Evolutionary conservation across 1,140 invertebrate species (phyloP), one percentile per base, ranked within the genome.

Genomic region (Kradibia gibbosae): DNA sequence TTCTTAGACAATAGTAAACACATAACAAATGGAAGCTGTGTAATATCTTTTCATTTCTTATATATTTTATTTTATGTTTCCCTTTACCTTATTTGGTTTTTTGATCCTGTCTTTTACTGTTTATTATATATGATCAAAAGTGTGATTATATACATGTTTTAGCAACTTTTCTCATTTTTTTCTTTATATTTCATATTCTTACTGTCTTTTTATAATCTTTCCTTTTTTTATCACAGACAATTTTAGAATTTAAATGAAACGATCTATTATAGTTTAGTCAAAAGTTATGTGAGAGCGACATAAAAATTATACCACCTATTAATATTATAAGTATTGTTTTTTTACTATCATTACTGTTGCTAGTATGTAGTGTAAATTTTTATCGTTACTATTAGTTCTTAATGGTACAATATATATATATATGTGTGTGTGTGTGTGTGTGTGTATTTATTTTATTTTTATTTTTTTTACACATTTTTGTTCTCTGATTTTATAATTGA

Each of bases 401-500:
- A 71, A 76, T 48, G 60, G 45, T 70, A 70, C n/a, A 71, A 3
- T 62, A 62, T 70, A 20, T n/a, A n/a, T n/a, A n/a, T n/a, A n/a
- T n/a, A n/a, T n/a, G n/a, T n/a, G n/a, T n/a, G n/a, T n/a, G n/a
- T n/a, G n/a, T n/a, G n/a, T n/a, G 36, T 80, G 82, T 81, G 82
- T 70, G 75, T 82, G 82, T 76, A 78, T 80, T 83, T 62, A 80
- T 84, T 74, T 72, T 22, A 1, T 60, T 57, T 67, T 60, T 39
- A 75, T 60, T 74, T 75, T 65, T 74, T 53, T 15, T 53, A 70
- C 22, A 70, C 60, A 75, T 80, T 78, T 45, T 50, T 80, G 55
- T 83, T n/a, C 65, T 81, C 39, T 83, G 53, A 80, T 83, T 80
- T 78, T 83, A 57, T 86, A 76, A 60, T 79, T 39, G 71, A n/a